Conservation (phyloP, 1,140 invertebrate species). For the Rhizoglyphus robini region DNA sequence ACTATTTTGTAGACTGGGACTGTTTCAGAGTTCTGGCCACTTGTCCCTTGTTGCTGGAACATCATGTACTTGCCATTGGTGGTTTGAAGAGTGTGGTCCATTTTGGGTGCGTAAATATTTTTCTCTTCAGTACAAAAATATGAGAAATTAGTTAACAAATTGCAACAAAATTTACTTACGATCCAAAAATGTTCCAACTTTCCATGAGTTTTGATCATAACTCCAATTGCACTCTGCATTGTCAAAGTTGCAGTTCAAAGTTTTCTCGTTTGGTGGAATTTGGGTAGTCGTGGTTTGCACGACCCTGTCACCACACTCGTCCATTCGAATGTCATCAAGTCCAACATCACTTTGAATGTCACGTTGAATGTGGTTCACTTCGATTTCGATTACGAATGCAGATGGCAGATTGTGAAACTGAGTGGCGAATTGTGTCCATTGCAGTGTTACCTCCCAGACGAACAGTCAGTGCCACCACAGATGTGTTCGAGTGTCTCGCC, state of each 20-base stretch:
- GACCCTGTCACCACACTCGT: neutral
- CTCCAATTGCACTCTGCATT: neutral
- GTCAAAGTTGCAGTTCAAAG: neutral
- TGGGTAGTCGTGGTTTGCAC: neutral
- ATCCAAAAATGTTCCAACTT: neutral
- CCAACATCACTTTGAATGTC: slow-evolving; percentile 1
- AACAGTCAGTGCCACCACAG: neutral
- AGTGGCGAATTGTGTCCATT: neutral
- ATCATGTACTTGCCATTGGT: neutral
- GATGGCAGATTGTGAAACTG: neutral
- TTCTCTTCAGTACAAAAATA: too few species aligned
- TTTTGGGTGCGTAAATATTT: neutral
- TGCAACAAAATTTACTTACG: neutral
- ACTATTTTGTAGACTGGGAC: neutral
- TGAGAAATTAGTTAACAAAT: neutral
- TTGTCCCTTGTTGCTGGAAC: neutral
- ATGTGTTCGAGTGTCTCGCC: too few species aligned
- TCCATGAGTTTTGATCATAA: neutral
- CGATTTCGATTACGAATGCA: neutral
- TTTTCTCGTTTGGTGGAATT: neutral
- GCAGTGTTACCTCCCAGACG: neutral
- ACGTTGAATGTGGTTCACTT: neutral
- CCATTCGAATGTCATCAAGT: neutral
- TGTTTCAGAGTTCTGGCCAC: too few species aligned
- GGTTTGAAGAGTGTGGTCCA: neutral